phyloP scores from a whole-genome alignment of 1,140 invertebrate genomes.

The Pantala flavescens region DNA sequence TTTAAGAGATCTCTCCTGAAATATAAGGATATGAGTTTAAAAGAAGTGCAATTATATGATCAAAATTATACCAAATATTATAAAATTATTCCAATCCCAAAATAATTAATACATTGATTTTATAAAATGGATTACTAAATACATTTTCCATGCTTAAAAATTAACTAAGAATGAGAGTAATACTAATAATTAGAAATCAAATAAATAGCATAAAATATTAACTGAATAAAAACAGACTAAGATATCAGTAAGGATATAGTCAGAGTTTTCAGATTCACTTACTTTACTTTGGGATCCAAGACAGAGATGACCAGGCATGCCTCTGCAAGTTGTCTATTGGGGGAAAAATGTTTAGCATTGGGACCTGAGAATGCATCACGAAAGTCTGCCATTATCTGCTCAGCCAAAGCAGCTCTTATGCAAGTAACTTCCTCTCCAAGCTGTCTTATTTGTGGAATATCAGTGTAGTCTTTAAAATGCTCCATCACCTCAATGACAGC shows the following conservation, averaged over 20 bases:
- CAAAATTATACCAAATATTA: too few species aligned
- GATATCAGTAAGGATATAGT: too few species aligned
- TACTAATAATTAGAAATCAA: too few species aligned
- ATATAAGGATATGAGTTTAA: not conserved
- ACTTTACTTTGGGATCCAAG: slow-evolving; percentile 81
- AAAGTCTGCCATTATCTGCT: slow-evolving; percentile 91
- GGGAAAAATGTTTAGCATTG: slow-evolving; percentile 57
- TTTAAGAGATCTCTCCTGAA: slow-evolving; percentile 61
- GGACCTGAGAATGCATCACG: slow-evolving; percentile 77
- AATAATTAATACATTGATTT: too few species aligned
- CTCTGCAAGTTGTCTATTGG: slow-evolving; percentile 68
- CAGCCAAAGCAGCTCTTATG: slow-evolving; percentile 44
- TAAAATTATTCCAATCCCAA: too few species aligned
- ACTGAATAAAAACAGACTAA: too few species aligned
- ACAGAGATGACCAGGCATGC: slow-evolving; percentile 89
- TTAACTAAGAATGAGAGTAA: too few species aligned
- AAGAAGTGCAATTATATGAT: too few species aligned
- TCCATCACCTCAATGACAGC: slow-evolving; percentile 91
- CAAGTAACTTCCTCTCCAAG: slow-evolving; percentile 55
- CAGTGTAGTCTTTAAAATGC: slow-evolving; percentile 72
- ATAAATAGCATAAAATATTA: too few species aligned
- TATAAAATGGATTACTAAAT: too few species aligned
- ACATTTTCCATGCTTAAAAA: too few species aligned
- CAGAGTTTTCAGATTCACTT: slow-evolving; percentile 26
- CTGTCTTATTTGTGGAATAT: slow-evolving; percentile 78